Evolutionary conservation across 2,113 vertebrate genomes (phyloP).

Genomic region (Apus apus): DNA sequence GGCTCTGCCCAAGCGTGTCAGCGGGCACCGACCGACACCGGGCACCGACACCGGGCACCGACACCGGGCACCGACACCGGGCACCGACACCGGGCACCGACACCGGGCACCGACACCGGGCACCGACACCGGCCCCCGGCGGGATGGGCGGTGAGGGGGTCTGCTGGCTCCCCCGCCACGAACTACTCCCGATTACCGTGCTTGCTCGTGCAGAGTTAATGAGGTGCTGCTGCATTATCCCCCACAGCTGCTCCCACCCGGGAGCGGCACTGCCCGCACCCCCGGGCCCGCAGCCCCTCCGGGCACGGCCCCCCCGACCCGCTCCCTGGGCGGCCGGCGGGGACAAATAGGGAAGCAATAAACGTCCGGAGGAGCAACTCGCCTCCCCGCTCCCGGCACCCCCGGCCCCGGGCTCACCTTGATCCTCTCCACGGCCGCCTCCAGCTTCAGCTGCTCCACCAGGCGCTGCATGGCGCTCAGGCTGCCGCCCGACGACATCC

Average conservation of each 20-base stretch:
- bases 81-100: too few relatives aligned
- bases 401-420: constrained; percentile 78
- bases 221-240: background rate
- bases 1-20: too few relatives aligned
- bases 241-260: background rate
- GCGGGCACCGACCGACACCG: too few relatives aligned
- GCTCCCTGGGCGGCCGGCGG: too few relatives aligned
- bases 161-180: background rate
- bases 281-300: too few relatives aligned
- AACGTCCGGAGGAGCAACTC: background rate
- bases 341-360: fast-evolving
- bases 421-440: constrained; percentile 90
- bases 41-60: too few relatives aligned
- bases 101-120: too few relatives aligned
- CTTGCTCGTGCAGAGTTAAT: background rate
- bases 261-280: too few relatives aligned
- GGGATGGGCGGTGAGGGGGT: too few relatives aligned
- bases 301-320: background rate
- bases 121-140: too few relatives aligned
- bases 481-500: constrained; percentile 88
- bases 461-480: constrained; percentile 84
- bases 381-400: background rate
- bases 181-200: background rate
- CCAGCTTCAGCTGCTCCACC: constrained; percentile 91
- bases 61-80: too few relatives aligned